Conservation (phyloP, 2,113 vertebrate species). For the Chinchilla lanigera region DNA sequence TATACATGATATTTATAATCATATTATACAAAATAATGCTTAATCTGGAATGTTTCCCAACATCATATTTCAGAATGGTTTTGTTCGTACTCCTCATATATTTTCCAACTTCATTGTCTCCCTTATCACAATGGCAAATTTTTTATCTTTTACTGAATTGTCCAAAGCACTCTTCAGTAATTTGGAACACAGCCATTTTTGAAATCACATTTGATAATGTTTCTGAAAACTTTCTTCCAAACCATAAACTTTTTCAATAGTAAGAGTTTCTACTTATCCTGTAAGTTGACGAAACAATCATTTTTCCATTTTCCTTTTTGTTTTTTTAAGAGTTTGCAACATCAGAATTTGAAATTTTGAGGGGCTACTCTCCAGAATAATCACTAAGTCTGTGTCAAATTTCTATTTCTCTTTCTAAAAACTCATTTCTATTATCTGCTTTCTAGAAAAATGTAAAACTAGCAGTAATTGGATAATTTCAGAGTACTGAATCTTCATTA, state of each 20-base stretch:
- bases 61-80: background rate
- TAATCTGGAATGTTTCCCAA: constrained; percentile 1
- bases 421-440: background rate
- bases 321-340: constrained; percentile 5
- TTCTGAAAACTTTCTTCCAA: background rate
- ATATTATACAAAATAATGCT: constrained; percentile 34
- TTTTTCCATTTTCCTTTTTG: background rate
- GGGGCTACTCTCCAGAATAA: background rate
- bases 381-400: background rate
- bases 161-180: background rate
- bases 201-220: background rate
- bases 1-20: background rate
- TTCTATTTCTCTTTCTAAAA: constrained; percentile 6
- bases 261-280: background rate
- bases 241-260: background rate
- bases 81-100: background rate
- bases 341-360: constrained; percentile 4
- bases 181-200: background rate
- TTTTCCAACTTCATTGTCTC: background rate
- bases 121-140: background rate
- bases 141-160: background rate
- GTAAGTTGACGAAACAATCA: background rate
- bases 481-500: background rate
- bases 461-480: background rate
- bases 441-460: constrained; percentile 36